Conservation (phyloP, 2,888 invertebrate genomes). For the Apantesis nais region DNA sequence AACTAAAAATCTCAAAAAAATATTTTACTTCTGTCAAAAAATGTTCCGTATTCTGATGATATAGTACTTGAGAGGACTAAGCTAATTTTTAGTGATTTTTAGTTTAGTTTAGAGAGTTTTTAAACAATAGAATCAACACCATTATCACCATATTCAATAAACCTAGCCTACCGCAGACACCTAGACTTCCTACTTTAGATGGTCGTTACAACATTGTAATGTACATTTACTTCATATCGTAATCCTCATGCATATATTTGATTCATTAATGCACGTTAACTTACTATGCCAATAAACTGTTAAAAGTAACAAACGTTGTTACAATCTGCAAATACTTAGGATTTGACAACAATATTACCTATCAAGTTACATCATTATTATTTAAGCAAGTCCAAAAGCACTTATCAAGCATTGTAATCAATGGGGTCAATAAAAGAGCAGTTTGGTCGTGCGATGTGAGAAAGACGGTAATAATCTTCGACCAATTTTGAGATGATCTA, state of each 20-base stretch:
- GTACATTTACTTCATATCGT: too few species aligned
- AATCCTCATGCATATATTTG: neutral
- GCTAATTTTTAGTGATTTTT: too few species aligned
- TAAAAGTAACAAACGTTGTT: too few species aligned
- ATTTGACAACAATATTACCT: conserved; percentile 15
- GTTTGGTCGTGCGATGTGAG: conserved; percentile 32
- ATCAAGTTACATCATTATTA: conserved; percentile 36
- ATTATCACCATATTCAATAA: neutral
- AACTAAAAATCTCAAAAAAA: too few species aligned
- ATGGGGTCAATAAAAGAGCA: conserved; percentile 34
- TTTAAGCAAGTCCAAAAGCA: conserved; percentile 41
- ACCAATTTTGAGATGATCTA: neutral
- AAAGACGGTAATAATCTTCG: neutral
- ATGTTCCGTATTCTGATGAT: too few species aligned
- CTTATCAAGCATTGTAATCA: conserved; percentile 36
- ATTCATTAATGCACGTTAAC: too few species aligned
- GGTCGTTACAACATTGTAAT: neutral
- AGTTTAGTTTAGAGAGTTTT: too few species aligned
- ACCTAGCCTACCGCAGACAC: neutral
- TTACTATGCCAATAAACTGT: neutral
- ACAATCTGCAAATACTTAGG: conserved; percentile 28
- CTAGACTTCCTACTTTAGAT: neutral
- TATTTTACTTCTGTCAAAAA: too few species aligned
- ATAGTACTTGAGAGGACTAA: too few species aligned
- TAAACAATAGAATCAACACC: too few species aligned